phyloP scores from a whole-genome alignment of 37 sponge, comb jelly and placozoan genomes.

The Cliona cf. orientalis region DNA sequence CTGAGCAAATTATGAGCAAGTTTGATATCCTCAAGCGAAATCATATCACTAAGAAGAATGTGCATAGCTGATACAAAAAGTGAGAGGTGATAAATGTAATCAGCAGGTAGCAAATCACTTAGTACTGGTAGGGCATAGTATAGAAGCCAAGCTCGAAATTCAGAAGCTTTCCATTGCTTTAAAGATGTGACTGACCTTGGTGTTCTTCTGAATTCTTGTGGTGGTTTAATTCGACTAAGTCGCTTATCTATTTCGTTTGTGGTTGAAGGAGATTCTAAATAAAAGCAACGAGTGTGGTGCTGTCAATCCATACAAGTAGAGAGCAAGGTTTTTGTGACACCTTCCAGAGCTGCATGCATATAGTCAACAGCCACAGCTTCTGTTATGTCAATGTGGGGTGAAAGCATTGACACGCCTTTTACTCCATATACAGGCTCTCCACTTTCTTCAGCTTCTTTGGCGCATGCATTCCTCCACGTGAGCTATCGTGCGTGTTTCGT shows the following conservation, averaged over 20 bases:
- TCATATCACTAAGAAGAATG: background rate
- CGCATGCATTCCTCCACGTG: background rate
- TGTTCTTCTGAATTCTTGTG: constrained; percentile 1
- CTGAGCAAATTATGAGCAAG: background rate
- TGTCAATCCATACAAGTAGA: background rate
- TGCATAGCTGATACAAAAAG: background rate
- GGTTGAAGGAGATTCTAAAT: background rate
- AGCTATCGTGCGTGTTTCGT: background rate
- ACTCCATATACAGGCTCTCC: background rate
- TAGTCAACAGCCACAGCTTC: constrained; percentile 19
- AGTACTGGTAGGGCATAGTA: constrained; percentile 5
- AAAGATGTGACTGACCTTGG: background rate
- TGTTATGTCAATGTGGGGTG: background rate
- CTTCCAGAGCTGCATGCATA: constrained; percentile 19
- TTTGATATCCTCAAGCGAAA: background rate
- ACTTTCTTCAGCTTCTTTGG: background rate
- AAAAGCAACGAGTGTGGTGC: background rate
- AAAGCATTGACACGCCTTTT: background rate
- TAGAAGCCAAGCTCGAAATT: constrained; percentile 12
- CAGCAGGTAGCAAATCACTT: background rate
- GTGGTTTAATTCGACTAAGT: background rate
- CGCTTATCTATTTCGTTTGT: background rate
- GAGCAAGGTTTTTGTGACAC: background rate
- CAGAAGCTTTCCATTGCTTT: constrained; percentile 6
- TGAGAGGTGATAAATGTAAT: background rate